Conservation (phyloP, 2,888 invertebrate species). For the Thereva nobilitata region DNA sequence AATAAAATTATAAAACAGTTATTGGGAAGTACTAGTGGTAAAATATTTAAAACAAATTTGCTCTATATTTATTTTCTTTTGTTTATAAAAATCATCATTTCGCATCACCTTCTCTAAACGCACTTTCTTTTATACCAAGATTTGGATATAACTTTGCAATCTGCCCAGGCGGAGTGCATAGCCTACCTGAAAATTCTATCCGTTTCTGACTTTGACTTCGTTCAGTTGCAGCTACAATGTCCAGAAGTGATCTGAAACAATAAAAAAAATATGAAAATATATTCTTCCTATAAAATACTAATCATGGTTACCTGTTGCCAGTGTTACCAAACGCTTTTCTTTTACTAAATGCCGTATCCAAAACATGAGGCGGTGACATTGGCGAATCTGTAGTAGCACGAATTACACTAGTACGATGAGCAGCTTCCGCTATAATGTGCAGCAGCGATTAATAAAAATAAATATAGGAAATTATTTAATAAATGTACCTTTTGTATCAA, state of each 20-base stretch:
- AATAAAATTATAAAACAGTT: too few relatives aligned
- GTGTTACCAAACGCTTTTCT: constrained; percentile 47
- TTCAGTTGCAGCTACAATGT: constrained; percentile 62
- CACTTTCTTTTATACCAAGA: constrained; percentile 57
- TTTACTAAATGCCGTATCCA: constrained; percentile 49
- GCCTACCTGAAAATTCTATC: constrained; percentile 66
- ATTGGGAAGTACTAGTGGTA: not conserved
- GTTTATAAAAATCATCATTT: constrained; percentile 23
- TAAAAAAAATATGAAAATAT: not conserved
- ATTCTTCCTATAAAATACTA: not conserved
- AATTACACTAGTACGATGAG: constrained; percentile 60
- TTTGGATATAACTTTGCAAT: constrained; percentile 77
- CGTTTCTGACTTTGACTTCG: constrained; percentile 59
- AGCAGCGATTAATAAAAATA: not conserved
- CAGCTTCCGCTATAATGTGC: constrained; percentile 23
- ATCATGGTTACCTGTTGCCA: constrained; percentile 49
- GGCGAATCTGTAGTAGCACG: constrained; percentile 85
- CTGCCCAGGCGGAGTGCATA: constrained; percentile 67
- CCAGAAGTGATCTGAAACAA: constrained; percentile 59
- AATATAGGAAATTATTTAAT: not conserved
- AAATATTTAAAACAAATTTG: constrained; percentile 3
- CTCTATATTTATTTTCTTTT: too few relatives aligned
- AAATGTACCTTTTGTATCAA: constrained; percentile 60
- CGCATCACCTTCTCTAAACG: constrained; percentile 36
- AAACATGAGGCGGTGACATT: constrained; percentile 74